phyloP scores from a whole-genome alignment of 2,888 invertebrate species.

The Diarsia rubi region DNA sequence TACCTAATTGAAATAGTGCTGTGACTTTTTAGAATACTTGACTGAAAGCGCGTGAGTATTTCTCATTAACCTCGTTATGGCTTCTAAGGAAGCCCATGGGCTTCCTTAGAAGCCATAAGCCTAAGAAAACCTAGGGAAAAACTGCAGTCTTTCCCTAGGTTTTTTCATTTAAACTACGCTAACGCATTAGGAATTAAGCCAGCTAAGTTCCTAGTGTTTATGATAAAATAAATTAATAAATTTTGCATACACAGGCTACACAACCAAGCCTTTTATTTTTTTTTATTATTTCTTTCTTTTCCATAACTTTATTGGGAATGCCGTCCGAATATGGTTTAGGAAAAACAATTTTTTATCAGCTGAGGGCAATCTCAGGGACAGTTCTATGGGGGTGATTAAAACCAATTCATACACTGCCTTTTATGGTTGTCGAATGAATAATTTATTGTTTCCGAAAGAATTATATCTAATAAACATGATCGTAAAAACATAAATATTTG shows the following conservation, averaged over 20 bases:
- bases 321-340: too few species aligned
- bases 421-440: background rate
- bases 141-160: background rate
- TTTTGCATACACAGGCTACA: background rate
- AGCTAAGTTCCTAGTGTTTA: too few species aligned
- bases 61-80: constrained; percentile 28
- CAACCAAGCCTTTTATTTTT: background rate
- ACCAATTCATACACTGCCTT: background rate
- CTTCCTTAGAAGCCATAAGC: too few species aligned
- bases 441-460: background rate
- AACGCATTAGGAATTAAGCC: too few species aligned
- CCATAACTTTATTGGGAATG: background rate
- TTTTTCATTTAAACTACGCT: background rate
- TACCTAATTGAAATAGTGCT: constrained; percentile 17
- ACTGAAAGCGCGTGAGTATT: constrained; percentile 20
- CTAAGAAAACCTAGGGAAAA: too few species aligned
- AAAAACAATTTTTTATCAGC: too few species aligned
- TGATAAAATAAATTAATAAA: background rate
- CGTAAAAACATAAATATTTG: background rate
- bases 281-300: background rate
- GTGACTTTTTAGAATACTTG: background rate
- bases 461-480: background rate
- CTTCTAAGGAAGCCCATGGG: background rate
- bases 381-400: too few species aligned
- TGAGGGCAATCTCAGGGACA: too few species aligned